Conservation (phyloP, 92 coral and sea anemone genomes). For the Hydrozoanthus gracilis region DNA sequence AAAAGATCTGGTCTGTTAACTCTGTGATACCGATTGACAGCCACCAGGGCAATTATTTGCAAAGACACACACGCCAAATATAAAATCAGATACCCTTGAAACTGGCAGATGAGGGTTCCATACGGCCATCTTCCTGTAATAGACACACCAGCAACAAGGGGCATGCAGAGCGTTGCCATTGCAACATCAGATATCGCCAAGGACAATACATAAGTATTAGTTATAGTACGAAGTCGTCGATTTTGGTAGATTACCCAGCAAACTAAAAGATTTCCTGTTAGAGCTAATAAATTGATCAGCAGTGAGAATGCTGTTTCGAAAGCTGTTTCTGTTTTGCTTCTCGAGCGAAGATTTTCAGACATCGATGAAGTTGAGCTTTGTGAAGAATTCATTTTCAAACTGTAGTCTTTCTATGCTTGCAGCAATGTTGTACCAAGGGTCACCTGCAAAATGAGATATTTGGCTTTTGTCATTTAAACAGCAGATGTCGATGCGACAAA, state of each 20-base stretch:
- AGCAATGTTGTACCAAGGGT: no score
- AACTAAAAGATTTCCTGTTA: conserved; percentile 64
- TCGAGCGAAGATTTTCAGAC: conserved; percentile 15
- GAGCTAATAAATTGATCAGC: conserved; percentile 58
- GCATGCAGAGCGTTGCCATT: conserved; percentile 77
- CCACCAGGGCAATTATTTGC: conserved; percentile 73
- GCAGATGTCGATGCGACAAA: no score
- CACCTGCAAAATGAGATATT: no score
- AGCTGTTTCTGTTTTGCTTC: conserved; percentile 13
- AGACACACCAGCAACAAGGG: conserved; percentile 64
- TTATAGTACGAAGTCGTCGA: conserved; percentile 61
- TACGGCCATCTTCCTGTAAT: conserved; percentile 67
- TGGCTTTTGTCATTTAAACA: no score
- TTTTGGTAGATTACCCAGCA: conserved; percentile 63
- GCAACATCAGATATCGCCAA: conserved; percentile 68
- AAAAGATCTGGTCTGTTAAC: conserved; percentile 67
- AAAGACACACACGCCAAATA: conserved; percentile 70
- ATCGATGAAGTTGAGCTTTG: conserved; percentile 7
- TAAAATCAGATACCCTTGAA: conserved; percentile 68
- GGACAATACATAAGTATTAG: conserved; percentile 67
- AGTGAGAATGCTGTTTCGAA: conserved; percentile 56
- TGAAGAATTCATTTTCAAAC: not conserved
- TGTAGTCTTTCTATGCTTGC: not conserved
- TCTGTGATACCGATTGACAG: conserved; percentile 74
- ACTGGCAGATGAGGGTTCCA: conserved; percentile 59